phyloP scores from a whole-genome alignment of 37 sponge, comb jelly and placozoan species.

The Dysidea cf. avara region DNA sequence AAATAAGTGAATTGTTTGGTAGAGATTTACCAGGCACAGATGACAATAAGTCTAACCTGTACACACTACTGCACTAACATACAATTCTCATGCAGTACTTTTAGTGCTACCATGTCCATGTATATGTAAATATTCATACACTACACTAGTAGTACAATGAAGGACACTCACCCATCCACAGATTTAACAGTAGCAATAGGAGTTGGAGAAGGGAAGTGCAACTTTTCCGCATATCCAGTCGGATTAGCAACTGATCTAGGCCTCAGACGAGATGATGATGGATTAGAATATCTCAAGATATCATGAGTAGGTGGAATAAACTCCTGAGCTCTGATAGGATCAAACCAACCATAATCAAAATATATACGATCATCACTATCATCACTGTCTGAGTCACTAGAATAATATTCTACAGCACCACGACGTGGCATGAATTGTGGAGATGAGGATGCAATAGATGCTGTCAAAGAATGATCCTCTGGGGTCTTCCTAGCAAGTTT shows the following conservation, averaged over 20 bases:
- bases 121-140: too few species aligned
- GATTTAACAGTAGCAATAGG: neutral
- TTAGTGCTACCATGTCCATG: too few species aligned
- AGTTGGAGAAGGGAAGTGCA: neutral
- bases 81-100: too few species aligned
- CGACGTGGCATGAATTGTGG: too few species aligned
- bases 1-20: too few species aligned
- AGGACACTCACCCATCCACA: neutral
- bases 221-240: slow-evolving; percentile 18
- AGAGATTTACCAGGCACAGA: too few species aligned
- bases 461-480: neutral
- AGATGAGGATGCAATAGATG: too few species aligned
- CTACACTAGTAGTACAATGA: neutral
- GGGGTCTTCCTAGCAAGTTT: neutral
- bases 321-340: slow-evolving; percentile 63
- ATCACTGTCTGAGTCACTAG: neutral
- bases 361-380: slow-evolving; percentile 7
- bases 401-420: neutral
- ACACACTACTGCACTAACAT: too few species aligned
- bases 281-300: slow-evolving; percentile 66
- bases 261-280: slow-evolving; percentile 47
- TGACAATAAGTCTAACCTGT: too few species aligned
- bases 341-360: slow-evolving; percentile 82
- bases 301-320: slow-evolving; percentile 59
- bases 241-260: slow-evolving; percentile 61